phyloP scores from a whole-genome alignment of 2,888 invertebrate species.

The Callyntrura guangdongensis region DNA sequence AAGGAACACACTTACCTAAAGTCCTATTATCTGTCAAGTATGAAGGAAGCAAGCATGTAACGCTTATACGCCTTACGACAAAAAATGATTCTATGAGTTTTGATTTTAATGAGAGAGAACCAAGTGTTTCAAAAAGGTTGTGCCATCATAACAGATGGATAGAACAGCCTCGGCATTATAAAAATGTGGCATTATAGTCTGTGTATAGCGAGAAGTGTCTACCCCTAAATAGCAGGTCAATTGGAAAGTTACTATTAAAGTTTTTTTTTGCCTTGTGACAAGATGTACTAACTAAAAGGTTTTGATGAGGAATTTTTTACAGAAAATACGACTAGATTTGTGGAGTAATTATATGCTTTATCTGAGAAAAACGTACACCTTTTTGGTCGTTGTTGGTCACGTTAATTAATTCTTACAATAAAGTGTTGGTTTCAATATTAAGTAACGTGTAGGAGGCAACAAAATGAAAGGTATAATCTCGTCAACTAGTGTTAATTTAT shows the following conservation, averaged over 20 bases:
- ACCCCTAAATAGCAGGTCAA: slow-evolving; percentile 64
- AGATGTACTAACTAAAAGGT: no score
- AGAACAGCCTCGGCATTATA: no score
- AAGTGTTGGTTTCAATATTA: no score
- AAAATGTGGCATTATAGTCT: no score
- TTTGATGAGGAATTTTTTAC: no score
- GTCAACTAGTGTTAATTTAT: no score
- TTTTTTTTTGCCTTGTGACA: not conserved
- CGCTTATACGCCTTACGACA: not conserved
- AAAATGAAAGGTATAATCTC: no score
- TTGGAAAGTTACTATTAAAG: slow-evolving; percentile 47
- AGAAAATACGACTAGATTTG: not conserved
- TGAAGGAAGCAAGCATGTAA: not conserved
- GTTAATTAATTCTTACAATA: no score
- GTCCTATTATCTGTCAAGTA: no score
- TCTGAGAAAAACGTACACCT: not conserved
- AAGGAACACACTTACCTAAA: not conserved
- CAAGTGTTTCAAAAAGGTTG: no score
- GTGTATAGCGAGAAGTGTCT: slow-evolving; percentile 26
- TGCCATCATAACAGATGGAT: no score
- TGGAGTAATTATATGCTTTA: not conserved
- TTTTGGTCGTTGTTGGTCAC: not conserved
- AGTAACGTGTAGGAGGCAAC: no score
- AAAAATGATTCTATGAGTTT: not conserved
- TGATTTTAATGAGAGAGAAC: not conserved